Base-by-base conservation (phyloP, 2,888 invertebrate genomes). In the Lithosia quadra region DNA sequence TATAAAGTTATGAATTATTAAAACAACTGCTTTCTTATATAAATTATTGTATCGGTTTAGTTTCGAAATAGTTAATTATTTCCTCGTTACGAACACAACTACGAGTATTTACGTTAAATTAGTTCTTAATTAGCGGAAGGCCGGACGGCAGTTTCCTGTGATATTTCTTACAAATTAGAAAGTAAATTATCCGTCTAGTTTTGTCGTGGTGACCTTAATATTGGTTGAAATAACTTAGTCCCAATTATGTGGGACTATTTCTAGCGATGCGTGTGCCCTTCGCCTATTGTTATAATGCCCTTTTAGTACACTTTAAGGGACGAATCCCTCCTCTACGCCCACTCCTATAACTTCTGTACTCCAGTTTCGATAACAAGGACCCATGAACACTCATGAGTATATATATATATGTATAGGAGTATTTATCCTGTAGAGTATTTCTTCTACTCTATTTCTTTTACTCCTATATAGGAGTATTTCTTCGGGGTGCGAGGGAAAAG, bases 161-260 rank as follows among this genome's bases (percentile, higher is more conserved):
- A 58, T 66, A 65, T 59, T 69, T 65, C 57, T 56, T 33, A 57
- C 43, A 55, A 63, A 58, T 65, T 49, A 69, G 65, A 66, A 69
- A 69, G 69, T 63, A 49, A 13, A 49, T 24, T 34, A 60, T 58
- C 70, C 22, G 59, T 49, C 13, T 56, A 36, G 36, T 18, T n/a
- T n/a, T 24, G n/a, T 28, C 55, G 63, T 56, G 2, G 18, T 43
- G 57, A 49, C 56, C 28, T 24, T n/a, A 60, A 77, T 49, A 13
- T 2, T 22, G 10, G 3, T 28, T 28, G 28, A 28, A 28, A 5
- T 28, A 28, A 28, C 28, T 28, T 28, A 28, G 28, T 28, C 28
- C 5, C 28, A 28, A 28, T 28, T 28, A 28, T 28, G 28, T 28
- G 5, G 28, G 28, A 18, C 43, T 43, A 43, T 43, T 43, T 43